phyloP scores from a whole-genome alignment of 2,797 vertebrate genomes.

The Cossypha polioptera region DNA sequence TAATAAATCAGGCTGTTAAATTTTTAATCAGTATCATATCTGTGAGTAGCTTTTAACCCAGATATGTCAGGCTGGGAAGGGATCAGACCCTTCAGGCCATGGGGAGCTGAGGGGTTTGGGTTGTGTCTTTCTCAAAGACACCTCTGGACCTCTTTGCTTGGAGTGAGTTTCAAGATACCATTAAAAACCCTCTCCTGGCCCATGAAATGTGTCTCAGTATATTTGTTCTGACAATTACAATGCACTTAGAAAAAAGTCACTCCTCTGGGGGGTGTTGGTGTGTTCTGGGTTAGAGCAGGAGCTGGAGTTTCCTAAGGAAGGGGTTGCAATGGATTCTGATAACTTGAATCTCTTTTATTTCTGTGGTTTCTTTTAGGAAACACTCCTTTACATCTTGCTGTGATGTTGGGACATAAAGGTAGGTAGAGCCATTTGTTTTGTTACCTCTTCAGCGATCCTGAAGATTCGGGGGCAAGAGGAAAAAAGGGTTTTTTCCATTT shows the following conservation, averaged over 20 bases:
- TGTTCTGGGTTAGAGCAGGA: neutral
- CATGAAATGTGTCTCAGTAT: neutral
- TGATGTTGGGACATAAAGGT: constrained; percentile 99
- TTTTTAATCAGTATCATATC: constrained; percentile 46
- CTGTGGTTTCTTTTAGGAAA: constrained; percentile 83
- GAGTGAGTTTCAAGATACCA: neutral
- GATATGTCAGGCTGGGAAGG: constrained; percentile 16
- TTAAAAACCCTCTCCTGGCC: neutral
- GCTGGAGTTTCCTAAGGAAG: neutral
- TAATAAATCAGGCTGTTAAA: constrained; percentile 51
- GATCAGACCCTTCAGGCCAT: neutral
- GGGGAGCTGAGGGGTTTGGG: neutral
- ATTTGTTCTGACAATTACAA: neutral
- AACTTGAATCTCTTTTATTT: neutral
- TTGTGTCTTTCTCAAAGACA: neutral
- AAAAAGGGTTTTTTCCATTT: fast-evolving
- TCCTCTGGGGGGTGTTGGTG: neutral
- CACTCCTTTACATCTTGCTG: constrained; percentile 96
- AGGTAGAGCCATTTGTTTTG: constrained; percentile 61
- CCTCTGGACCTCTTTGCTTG: neutral
- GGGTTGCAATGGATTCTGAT: neutral
- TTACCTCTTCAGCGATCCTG: neutral
- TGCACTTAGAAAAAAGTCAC: neutral
- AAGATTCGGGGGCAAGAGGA: neutral
- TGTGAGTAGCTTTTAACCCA: constrained; percentile 52